Evolutionary conservation across 2,113 vertebrate genomes (phyloP).

Genomic region (Heterotilapia buettikoferi): DNA sequence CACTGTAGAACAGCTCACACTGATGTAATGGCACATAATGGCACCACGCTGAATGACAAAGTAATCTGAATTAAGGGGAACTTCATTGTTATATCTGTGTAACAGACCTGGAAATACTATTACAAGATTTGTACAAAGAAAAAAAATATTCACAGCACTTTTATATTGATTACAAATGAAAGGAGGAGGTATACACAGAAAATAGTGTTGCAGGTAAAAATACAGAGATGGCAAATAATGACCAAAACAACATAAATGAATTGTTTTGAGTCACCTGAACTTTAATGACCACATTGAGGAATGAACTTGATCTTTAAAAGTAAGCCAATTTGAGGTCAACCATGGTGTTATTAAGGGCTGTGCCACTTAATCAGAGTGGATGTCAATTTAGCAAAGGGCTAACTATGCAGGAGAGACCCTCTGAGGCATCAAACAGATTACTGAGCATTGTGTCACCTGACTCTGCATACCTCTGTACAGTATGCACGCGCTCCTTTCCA

Average conservation of each 20-base stretch:
- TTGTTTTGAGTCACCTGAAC: conserved; percentile 49
- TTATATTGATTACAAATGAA: not conserved
- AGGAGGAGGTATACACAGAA: not conserved
- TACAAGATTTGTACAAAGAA: conserved; percentile 7
- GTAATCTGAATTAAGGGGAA: conserved; percentile 51
- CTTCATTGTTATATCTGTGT: conserved; percentile 22
- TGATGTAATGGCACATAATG: conserved; percentile 64
- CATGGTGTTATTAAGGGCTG: conserved; percentile 50
- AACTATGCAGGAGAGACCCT: conserved; percentile 47
- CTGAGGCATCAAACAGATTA: conserved; percentile 39
- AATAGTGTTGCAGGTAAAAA: not conserved
- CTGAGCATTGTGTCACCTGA: conserved; percentile 26
- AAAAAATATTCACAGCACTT: not conserved
- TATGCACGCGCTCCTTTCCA: not conserved
- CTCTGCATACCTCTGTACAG: not conserved
- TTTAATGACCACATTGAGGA: conserved; percentile 69
- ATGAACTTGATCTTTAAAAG: conserved; percentile 73
- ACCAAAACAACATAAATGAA: not conserved
- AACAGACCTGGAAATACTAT: conserved; percentile 16
- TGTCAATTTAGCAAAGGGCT: conserved; percentile 55
- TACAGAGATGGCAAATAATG: not conserved
- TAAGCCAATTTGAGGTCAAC: conserved; percentile 50
- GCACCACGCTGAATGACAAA: conserved; percentile 29
- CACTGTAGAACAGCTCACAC: conserved; percentile 43
- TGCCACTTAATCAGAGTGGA: conserved; percentile 67